phyloP scores from a whole-genome alignment of 2,797 vertebrate species.

The Pseudochromis fuscus region DNA sequence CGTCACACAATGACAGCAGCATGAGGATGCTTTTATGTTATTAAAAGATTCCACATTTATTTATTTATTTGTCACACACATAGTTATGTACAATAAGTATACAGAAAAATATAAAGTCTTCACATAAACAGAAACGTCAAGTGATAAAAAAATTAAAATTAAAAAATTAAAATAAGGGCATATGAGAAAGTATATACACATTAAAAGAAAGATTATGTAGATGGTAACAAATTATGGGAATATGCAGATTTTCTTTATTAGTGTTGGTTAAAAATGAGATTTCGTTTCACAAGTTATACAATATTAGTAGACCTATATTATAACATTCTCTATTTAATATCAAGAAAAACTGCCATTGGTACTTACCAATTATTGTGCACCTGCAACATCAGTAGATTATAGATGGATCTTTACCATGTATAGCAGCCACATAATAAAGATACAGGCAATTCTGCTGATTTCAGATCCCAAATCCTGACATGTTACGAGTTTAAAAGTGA shows the following conservation, averaged over 20 bases:
- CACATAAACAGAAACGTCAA: too few species aligned
- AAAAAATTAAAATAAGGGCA: too few species aligned
- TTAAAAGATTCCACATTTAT: too few species aligned
- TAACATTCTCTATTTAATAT: neutral
- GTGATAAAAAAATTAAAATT: too few species aligned
- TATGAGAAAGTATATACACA: too few species aligned
- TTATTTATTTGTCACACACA: neutral
- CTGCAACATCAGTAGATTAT: too few species aligned
- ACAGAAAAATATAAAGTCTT: constrained; percentile 5
- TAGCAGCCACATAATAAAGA: neutral
- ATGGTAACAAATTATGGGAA: too few species aligned
- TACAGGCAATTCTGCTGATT: neutral
- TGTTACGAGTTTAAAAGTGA: neutral
- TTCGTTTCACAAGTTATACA: neutral
- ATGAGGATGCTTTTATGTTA: constrained; percentile 30
- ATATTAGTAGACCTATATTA: neutral
- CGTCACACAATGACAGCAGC: neutral
- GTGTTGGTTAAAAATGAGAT: too few species aligned
- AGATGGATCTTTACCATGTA: too few species aligned
- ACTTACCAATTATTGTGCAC: too few species aligned
- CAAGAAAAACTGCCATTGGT: constrained; percentile 7
- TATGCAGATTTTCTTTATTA: too few species aligned
- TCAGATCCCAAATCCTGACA: neutral
- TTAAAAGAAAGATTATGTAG: too few species aligned
- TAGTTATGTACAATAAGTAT: constrained; percentile 4